Percentiles rank a stretch among this genome's conserved stretches.
Evolutionary conservation across 92 coral and sea anemone species (phyloP).

Genomic region (Palythoa grandiflora): DNA sequence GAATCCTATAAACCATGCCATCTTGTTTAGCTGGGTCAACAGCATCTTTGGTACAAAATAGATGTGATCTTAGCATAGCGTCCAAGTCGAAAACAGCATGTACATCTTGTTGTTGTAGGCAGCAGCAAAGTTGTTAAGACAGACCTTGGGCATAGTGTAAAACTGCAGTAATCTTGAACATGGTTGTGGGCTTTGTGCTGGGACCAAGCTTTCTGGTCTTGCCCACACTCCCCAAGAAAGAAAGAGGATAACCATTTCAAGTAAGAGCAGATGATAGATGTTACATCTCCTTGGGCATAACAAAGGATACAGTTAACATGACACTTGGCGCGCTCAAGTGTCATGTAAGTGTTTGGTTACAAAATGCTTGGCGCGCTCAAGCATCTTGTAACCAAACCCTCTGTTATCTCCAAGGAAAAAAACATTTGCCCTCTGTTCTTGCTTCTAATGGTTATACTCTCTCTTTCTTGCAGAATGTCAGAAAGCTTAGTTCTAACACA

Average conservation of each 20-base stretch:
- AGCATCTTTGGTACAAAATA: slow-evolving; percentile 2
- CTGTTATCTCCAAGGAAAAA: slow-evolving; percentile 11
- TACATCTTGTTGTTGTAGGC: slow-evolving; percentile 23
- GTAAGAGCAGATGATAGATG: slow-evolving; percentile 21
- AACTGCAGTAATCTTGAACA: slow-evolving; percentile 20
- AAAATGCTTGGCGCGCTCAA: too few relatives aligned
- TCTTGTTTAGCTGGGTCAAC: slow-evolving; percentile 27
- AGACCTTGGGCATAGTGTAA: slow-evolving; percentile 24
- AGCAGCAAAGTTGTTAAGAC: slow-evolving; percentile 8
- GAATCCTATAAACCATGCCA: slow-evolving; percentile 19
- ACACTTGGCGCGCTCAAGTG: slow-evolving; percentile 13
- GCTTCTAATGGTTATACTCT: slow-evolving; percentile 13
- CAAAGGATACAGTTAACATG: background rate
- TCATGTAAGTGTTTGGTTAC: background rate
- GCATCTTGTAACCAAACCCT: background rate
- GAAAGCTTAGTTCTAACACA: slow-evolving; percentile 6
- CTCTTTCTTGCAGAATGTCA: slow-evolving; percentile 19
- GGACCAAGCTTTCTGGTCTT: slow-evolving; percentile 13
- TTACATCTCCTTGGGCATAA: slow-evolving; percentile 2
- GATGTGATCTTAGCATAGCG: slow-evolving; percentile 7
- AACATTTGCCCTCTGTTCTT: slow-evolving; percentile 13
- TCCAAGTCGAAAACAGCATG: slow-evolving; percentile 7
- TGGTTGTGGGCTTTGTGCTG: slow-evolving; percentile 4
- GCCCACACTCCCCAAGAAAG: slow-evolving; percentile 2
- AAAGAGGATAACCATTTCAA: slow-evolving; percentile 25